A percentile compares a stretch with the other conserved stretches of the same genome.
phyloP scores from a whole-genome alignment of 2,888 invertebrate genomes.

The Deilephila elpenor region DNA sequence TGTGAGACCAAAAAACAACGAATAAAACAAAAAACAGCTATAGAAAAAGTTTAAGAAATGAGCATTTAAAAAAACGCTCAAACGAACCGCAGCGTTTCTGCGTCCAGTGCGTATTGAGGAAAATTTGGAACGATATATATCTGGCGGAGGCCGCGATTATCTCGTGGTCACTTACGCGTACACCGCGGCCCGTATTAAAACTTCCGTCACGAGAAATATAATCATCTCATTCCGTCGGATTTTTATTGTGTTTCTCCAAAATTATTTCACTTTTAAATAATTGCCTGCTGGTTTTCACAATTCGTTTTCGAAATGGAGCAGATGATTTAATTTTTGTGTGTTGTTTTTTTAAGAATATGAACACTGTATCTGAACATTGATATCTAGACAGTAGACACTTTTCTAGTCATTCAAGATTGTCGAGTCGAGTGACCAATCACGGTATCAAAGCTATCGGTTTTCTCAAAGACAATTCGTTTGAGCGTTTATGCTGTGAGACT shows the following conservation, averaged over 20 bases:
- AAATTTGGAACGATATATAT: constrained; percentile 34
- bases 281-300: neutral
- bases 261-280: constrained; percentile 7
- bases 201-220: constrained; percentile 23
- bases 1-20: too few species aligned
- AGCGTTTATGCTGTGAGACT: too few species aligned
- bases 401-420: too few species aligned
- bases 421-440: too few species aligned
- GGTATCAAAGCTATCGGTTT: too few species aligned
- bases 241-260: neutral
- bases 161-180: constrained; percentile 39
- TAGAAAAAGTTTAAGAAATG: neutral
- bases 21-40: too few species aligned
- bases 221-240: constrained; percentile 3
- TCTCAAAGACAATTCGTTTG: too few species aligned
- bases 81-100: constrained; percentile 27
- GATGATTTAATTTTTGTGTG: too few species aligned
- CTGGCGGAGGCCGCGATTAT: constrained; percentile 35
- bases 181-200: constrained; percentile 18
- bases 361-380: too few species aligned
- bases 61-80: constrained; percentile 36
- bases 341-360: too few species aligned
- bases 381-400: too few species aligned
- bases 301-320: neutral
- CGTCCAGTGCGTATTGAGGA: constrained; percentile 33